Conservation (phyloP, 2,888 invertebrate genomes). For the Unio pictorum region DNA sequence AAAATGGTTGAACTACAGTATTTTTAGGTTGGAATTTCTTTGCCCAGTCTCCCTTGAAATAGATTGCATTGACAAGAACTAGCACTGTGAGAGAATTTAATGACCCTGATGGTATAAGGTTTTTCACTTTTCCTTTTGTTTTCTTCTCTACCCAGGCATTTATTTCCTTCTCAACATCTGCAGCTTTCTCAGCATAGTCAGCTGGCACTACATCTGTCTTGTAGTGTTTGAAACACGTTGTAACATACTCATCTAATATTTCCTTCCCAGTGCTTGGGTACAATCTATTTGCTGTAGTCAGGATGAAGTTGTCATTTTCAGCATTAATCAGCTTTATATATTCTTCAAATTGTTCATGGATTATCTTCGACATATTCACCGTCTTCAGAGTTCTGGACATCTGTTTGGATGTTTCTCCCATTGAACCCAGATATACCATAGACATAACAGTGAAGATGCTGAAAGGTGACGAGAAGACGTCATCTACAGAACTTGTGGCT, state of each 20-base stretch:
- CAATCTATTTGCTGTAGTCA: conserved; percentile 60
- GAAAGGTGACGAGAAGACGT: conserved; percentile 70
- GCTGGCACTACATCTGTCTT: conserved; percentile 58
- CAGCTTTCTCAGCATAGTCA: conserved; percentile 53
- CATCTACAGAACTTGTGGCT: conserved; percentile 9
- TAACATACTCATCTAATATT: conserved; percentile 47
- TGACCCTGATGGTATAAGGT: conserved; percentile 78
- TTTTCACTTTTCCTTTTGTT: conserved; percentile 86
- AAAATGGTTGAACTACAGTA: conserved; percentile 77
- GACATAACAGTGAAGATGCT: conserved; percentile 71
- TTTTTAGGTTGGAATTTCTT: conserved; percentile 75
- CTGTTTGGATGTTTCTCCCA: conserved; percentile 63
- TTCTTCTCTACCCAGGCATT: conserved; percentile 87
- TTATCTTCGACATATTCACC: conserved; percentile 10
- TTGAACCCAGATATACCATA: conserved; percentile 71
- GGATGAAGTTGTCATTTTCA: conserved; percentile 32
- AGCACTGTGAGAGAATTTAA: conserved; percentile 62
- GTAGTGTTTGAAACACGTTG: conserved; percentile 37
- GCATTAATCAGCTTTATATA: conserved; percentile 32
- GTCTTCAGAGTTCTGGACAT: conserved; percentile 50
- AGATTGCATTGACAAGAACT: conserved; percentile 73
- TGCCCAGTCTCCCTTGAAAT: conserved; percentile 73
- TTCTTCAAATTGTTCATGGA: conserved; percentile 31
- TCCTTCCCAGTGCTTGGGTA: conserved; percentile 42
- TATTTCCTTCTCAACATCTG: conserved; percentile 75